A percentile compares a stretch with the other conserved stretches of the same genome.
Evolutionary conservation across 2,113 vertebrate species (phyloP).

Genomic region (Ivindomyrus marchei): DNA sequence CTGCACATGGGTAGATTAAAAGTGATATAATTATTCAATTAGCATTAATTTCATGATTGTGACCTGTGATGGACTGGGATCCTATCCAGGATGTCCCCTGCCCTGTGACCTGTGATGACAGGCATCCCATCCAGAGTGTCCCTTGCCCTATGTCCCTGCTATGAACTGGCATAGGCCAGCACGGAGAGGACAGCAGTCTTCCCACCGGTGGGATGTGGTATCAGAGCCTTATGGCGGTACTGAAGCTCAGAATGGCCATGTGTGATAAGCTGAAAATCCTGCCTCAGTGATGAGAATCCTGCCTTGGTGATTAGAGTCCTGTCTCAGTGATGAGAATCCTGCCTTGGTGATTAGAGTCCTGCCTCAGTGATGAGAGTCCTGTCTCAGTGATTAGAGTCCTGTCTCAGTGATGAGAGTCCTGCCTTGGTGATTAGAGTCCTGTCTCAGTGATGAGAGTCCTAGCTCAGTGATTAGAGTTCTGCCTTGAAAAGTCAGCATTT

Average conservation of each 20-base stretch:
- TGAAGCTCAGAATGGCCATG: background rate
- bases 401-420: background rate
- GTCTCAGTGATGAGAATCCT: background rate
- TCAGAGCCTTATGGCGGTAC: background rate
- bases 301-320: background rate
- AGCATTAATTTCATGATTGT: background rate
- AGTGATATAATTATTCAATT: background rate
- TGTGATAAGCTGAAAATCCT: background rate
- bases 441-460: background rate
- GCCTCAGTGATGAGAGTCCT: background rate
- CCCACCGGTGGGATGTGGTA: background rate
- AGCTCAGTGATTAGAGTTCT: background rate
- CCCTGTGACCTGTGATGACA: background rate
- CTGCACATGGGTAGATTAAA: background rate
- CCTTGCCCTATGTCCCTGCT: background rate
- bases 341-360: background rate
- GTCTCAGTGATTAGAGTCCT: background rate
- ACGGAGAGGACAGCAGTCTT: background rate
- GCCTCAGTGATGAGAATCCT: background rate
- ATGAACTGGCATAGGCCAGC: background rate
- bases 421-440: background rate
- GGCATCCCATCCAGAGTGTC: background rate
- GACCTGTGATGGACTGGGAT: background rate
- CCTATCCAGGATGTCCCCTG: background rate
- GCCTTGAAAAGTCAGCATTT: constrained; percentile 46